A percentile compares a stretch with the other conserved stretches of the same genome.
Conservation (phyloP, 2,113 vertebrate species). For the Smithornis capensis region DNA sequence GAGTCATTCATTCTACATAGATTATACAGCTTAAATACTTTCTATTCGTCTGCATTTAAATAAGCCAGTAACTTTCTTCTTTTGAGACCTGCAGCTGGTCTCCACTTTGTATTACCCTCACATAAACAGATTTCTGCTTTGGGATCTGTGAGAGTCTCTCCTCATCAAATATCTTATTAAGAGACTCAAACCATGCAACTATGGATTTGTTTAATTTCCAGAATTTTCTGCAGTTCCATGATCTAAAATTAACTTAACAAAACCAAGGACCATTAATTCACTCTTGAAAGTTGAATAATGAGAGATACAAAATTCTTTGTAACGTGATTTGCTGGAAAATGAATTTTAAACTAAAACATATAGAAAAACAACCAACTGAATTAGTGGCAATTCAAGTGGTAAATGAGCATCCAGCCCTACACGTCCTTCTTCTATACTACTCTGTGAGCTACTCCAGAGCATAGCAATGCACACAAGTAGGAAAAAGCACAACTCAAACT, state of each 20-base stretch:
- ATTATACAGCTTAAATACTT: neutral
- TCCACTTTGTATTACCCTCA: neutral
- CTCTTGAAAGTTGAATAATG: neutral
- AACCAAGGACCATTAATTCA: neutral
- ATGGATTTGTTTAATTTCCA: neutral
- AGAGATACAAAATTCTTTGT: neutral
- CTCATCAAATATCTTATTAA: neutral
- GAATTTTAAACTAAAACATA: neutral
- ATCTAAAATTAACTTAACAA: neutral
- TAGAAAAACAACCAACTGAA: neutral
- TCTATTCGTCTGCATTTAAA: neutral
- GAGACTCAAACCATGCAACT: neutral
- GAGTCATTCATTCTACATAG: neutral
- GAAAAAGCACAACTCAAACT: neutral
- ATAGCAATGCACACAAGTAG: accelerated
- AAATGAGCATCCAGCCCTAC: neutral
- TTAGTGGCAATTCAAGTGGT: neutral
- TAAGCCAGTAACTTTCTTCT: neutral
- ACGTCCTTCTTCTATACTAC: neutral
- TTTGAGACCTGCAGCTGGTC: neutral
- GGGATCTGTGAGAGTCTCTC: neutral
- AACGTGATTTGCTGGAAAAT: neutral
- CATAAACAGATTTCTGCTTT: neutral
- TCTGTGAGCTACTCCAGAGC: neutral
- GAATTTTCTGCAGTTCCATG: neutral